phyloP scores from a whole-genome alignment of 2,113 vertebrate species.

The Neodontobutis hainanensis region DNA sequence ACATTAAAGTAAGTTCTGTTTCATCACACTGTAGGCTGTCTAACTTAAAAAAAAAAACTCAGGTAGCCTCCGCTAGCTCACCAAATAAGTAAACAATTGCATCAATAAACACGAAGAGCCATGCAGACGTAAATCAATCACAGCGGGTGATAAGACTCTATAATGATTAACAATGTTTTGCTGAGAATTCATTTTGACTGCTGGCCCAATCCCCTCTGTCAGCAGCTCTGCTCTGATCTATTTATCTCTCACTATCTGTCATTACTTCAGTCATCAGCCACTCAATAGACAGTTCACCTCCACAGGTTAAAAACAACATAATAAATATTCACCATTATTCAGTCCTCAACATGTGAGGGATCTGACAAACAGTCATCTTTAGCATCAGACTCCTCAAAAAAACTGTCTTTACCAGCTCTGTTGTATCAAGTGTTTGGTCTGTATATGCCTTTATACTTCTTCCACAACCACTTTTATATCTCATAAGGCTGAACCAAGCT shows the following conservation, averaged over 20 bases:
- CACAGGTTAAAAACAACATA: constrained; percentile 38
- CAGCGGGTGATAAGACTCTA: constrained; percentile 75
- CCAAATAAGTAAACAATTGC: constrained; percentile 85
- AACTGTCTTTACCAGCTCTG: not conserved
- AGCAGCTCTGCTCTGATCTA: constrained; percentile 59
- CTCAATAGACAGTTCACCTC: constrained; percentile 61
- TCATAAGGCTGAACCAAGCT: constrained; percentile 1
- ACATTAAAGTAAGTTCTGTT: not conserved
- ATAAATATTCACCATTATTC: constrained; percentile 10
- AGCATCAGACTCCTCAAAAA: not conserved
- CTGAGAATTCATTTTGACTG: constrained; percentile 78
- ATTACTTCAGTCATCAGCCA: constrained; percentile 48
- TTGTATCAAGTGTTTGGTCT: not conserved
- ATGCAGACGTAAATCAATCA: constrained; percentile 85
- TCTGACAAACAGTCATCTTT: not conserved
- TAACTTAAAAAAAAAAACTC: constrained; percentile 58
- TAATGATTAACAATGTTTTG: constrained; percentile 85
- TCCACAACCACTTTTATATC: not conserved
- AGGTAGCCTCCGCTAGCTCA: constrained; percentile 66
- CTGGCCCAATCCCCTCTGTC: constrained; percentile 68
- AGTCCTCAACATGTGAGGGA: not conserved
- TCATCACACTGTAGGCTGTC: constrained; percentile 16
- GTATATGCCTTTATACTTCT: too few relatives aligned
- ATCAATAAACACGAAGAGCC: constrained; percentile 81
- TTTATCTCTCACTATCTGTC: constrained; percentile 55